A percentile compares a stretch with the other conserved stretches of the same genome.
Evolutionary conservation across 2,888 invertebrate genomes (phyloP).

Genomic region (Alsophila aescularia): DNA sequence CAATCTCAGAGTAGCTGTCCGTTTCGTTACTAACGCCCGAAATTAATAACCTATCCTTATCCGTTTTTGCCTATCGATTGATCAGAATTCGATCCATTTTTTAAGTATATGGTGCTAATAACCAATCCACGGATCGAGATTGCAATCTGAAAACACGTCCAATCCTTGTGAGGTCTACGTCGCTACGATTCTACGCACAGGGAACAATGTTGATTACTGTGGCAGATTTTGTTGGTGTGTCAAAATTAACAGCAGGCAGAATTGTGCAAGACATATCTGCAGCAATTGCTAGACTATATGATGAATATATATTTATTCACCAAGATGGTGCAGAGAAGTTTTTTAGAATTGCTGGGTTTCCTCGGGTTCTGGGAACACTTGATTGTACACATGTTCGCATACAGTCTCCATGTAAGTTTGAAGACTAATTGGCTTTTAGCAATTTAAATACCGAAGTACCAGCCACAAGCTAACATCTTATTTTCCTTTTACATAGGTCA

Average conservation of each 20-base stretch:
- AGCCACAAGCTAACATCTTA: constrained; percentile 20
- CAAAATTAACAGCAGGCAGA: constrained; percentile 37
- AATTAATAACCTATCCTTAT: too few relatives aligned
- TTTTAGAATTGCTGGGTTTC: constrained; percentile 34
- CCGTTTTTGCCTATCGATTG: too few relatives aligned
- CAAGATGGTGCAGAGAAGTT: constrained; percentile 26
- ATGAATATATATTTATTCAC: constrained; percentile 34
- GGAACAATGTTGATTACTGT: constrained; percentile 15
- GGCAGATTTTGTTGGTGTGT: constrained; percentile 42
- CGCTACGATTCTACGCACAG: background rate
- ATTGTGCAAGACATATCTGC: constrained; percentile 35
- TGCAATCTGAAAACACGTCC: too few relatives aligned
- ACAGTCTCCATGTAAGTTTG: constrained; percentile 39
- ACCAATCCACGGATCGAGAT: too few relatives aligned
- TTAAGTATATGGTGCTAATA: too few relatives aligned
- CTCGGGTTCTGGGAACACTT: constrained; percentile 39
- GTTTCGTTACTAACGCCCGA: too few relatives aligned
- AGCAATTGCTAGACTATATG: constrained; percentile 37
- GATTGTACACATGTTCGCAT: constrained; percentile 31
- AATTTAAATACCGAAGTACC: background rate
- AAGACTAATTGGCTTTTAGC: background rate
- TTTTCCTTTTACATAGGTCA: constrained; percentile 12
- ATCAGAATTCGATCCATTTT: too few relatives aligned
- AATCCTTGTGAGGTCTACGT: too few relatives aligned
- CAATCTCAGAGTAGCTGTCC: too few relatives aligned